Conservation (phyloP, 2,113 vertebrate species). For the Chaetodon auriga region DNA sequence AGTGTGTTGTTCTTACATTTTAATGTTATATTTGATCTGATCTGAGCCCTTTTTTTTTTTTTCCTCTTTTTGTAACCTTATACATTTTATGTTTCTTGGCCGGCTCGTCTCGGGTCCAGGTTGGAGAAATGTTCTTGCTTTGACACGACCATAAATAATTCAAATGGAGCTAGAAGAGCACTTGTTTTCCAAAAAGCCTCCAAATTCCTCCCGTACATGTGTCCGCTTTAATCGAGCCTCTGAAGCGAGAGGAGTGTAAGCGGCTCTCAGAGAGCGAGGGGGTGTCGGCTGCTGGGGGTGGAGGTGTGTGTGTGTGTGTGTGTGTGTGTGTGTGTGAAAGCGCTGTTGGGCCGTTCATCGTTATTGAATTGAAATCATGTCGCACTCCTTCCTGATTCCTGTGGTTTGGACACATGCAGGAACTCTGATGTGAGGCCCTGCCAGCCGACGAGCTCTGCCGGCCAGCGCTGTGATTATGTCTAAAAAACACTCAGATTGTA, state of each 20-base stretch:
- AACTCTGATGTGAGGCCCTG: conserved; percentile 53
- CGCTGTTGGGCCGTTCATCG: conserved; percentile 31
- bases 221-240: conserved; percentile 59
- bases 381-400: conserved; percentile 54
- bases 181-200: conserved; percentile 49
- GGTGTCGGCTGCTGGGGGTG: background rate
- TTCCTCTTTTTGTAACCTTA: background rate
- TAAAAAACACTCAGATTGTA: background rate
- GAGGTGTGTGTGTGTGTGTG: background rate
- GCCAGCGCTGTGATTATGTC: conserved; percentile 3
- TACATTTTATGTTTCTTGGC: background rate
- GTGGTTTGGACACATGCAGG: conserved; percentile 55
- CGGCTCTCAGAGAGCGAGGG: conserved; percentile 18
- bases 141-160: conserved; percentile 32
- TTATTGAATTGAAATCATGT: conserved; percentile 60
- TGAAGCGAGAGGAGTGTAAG: conserved; percentile 44
- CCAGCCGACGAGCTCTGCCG: background rate
- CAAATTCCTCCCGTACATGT: conserved; percentile 65
- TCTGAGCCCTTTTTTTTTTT: background rate
- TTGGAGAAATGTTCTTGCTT: conserved; percentile 18
- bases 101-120: background rate
- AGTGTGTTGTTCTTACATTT: background rate
- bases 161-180: background rate
- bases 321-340: background rate
- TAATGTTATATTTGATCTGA: background rate